These are phyloP conservation scores for Nephrotoma appendiculata DNA, from an alignment of 2,888 invertebrate genomes.

Conservation along the genomic window DNA sequence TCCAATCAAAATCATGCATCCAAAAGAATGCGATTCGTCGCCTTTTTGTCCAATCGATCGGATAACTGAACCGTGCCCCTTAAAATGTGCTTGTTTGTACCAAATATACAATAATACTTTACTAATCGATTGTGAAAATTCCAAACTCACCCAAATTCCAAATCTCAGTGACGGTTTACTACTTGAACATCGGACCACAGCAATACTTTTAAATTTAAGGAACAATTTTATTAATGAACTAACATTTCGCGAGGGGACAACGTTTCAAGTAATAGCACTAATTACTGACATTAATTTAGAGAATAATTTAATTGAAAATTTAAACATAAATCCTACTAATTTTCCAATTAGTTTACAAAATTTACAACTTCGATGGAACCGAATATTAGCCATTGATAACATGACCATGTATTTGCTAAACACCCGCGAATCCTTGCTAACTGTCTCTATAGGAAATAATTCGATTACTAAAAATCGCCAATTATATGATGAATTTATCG, in stretches of 20 bases:
- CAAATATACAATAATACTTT: neutral
- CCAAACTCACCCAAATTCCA: neutral
- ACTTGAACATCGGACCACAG: neutral
- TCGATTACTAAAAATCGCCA: neutral
- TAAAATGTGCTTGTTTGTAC: too few species aligned
- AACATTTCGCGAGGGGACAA: neutral
- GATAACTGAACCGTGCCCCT: too few species aligned
- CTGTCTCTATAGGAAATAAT: neutral
- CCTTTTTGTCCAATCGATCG: neutral
- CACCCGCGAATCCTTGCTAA: neutral
- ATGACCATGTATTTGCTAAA: neutral
- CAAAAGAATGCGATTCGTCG: neutral
- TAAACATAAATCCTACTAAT: neutral
- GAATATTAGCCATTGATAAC: neutral
- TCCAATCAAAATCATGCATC: neutral
- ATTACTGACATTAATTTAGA: neutral
- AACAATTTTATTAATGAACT: neutral
- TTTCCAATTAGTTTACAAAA: neutral
- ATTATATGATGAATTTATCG: neutral
- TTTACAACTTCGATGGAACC: neutral
- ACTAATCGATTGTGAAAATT: neutral
- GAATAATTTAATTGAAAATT: neutral
- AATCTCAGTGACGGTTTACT: neutral
- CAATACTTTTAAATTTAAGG: neutral
- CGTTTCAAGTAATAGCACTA: neutral